Evolutionary conservation across 2,113 vertebrate genomes (phyloP).

Genomic region (Junco hyemalis): DNA sequence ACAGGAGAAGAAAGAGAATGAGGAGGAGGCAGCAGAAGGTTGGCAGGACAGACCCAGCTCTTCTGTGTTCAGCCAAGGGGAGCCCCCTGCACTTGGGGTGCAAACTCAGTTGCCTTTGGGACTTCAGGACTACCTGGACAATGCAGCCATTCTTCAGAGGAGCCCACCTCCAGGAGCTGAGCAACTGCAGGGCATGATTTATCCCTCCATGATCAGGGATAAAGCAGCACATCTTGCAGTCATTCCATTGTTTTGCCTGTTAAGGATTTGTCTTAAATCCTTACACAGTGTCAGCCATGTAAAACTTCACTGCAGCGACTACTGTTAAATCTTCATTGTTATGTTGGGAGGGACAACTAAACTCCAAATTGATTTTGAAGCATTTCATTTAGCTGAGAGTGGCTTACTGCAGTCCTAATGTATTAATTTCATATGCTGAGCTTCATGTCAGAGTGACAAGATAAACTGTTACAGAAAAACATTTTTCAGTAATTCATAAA

Average conservation of each 20-base stretch:
- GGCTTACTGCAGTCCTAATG: not conserved
- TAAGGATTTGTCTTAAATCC: constrained; percentile 15
- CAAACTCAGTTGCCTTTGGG: not conserved
- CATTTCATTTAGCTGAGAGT: not conserved
- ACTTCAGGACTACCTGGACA: not conserved
- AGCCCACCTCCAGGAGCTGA: not conserved
- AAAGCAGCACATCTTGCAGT: not conserved
- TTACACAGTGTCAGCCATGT: not conserved
- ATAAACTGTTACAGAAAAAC: not conserved
- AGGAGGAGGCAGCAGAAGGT: not conserved
- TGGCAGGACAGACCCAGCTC: not conserved
- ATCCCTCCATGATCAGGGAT: not conserved
- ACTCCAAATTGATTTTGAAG: not conserved
- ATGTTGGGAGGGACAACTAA: not conserved
- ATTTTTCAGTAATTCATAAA: constrained; percentile 15
- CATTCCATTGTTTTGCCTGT: not conserved
- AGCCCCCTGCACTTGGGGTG: not conserved
- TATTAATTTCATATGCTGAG: not conserved
- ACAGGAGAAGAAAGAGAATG: not conserved
- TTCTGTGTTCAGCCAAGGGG: not conserved
- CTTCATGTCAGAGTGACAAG: not conserved
- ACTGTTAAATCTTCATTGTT: not conserved
- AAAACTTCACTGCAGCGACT: not conserved
- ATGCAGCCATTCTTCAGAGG: rapidly evolving
- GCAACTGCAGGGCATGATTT: not conserved